A percentile compares a stretch with the other conserved stretches of the same genome.
Conservation (phyloP, 2,888 invertebrate species). For the Phanerotoma sp. region DNA sequence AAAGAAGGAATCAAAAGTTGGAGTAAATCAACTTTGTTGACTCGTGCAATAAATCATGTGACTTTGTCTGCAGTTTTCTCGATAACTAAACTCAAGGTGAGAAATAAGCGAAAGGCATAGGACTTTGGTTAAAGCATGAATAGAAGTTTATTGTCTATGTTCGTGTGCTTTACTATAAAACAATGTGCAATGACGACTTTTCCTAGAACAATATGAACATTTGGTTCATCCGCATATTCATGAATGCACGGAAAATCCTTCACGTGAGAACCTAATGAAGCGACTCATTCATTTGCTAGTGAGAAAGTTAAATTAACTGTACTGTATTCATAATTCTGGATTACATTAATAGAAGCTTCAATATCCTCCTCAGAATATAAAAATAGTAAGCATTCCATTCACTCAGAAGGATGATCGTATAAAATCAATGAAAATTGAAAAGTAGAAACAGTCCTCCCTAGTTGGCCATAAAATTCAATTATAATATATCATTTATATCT, state of each 20-base stretch:
- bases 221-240: not conserved
- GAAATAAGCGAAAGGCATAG: not conserved
- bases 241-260: not conserved
- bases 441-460: no score
- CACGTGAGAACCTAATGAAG: slow-evolving; percentile 10
- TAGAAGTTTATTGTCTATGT: not conserved
- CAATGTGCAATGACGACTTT: not conserved
- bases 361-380: not conserved
- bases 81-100: not conserved
- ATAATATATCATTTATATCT: no score
- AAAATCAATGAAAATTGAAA: no score
- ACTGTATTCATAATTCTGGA: not conserved
- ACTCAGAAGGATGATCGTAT: no score
- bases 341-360: not conserved
- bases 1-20: not conserved
- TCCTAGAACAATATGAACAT: not conserved
- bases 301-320: slow-evolving; percentile 13
- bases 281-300: slow-evolving; percentile 8
- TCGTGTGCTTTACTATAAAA: no score
- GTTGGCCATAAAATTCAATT: no score
- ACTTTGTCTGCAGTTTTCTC: slow-evolving; percentile 5
- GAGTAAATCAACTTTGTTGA: slow-evolving; percentile 5
- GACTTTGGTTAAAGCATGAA: not conserved
- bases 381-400: not conserved
- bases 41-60: slow-evolving; percentile 20